phyloP scores from a whole-genome alignment of 2,797 vertebrate genomes.

The Falco concolor region DNA sequence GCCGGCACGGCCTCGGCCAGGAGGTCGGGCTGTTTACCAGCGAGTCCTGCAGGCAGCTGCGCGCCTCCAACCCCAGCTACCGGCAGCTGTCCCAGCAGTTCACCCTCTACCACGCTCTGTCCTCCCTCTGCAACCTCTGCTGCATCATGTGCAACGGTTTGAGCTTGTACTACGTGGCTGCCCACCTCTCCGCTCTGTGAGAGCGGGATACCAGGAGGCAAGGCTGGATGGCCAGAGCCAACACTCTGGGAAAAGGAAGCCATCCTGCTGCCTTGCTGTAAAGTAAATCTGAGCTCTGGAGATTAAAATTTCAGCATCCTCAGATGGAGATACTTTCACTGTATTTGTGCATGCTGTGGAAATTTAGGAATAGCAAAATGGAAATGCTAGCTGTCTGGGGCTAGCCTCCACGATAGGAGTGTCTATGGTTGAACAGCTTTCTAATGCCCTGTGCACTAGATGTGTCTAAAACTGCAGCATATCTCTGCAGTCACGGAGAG shows the following conservation, averaged over 20 bases:
- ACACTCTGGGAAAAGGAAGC: not conserved
- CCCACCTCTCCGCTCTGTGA: constrained; percentile 74
- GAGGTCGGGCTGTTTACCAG: constrained; percentile 75
- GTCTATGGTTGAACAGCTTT: not conserved
- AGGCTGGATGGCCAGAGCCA: not conserved
- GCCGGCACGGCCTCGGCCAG: constrained; percentile 76
- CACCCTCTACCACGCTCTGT: constrained; percentile 75
- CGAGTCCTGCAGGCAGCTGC: constrained; percentile 75
- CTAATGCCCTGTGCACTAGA: fast-evolving
- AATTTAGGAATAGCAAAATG: not conserved
- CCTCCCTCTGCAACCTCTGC: constrained; percentile 83
- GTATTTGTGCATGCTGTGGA: not conserved
- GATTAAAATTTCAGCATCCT: not conserved
- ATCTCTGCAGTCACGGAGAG: not conserved
- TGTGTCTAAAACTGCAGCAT: not conserved
- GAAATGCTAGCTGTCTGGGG: not conserved
- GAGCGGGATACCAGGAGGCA: fast-evolving
- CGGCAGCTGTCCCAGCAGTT: constrained; percentile 70
- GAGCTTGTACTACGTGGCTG: constrained; percentile 79
- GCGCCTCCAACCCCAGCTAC: constrained; percentile 72
- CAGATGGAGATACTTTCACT: not conserved
- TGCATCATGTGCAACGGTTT: constrained; percentile 81
- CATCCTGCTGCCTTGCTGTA: not conserved
- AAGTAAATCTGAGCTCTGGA: not conserved
- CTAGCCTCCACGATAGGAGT: not conserved